phyloP scores from a whole-genome alignment of 2,888 invertebrate species.

The Apodemia hepburni region DNA sequence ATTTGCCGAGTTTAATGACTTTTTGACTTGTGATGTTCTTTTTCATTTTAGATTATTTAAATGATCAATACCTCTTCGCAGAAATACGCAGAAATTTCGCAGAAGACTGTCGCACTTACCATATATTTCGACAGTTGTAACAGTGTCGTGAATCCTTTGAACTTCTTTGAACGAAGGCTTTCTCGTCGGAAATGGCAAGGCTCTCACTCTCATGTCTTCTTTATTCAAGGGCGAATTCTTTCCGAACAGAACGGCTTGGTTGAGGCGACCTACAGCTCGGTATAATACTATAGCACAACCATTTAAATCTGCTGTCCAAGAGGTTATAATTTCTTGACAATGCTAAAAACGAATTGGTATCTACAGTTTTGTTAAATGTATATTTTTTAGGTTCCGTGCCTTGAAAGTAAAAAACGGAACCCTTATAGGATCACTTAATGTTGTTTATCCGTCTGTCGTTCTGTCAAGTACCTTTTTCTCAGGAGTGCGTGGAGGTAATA shows the following conservation, averaged over 20 bases:
- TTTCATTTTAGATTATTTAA: too few species aligned
- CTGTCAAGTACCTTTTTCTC: too few species aligned
- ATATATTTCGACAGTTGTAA: conserved; percentile 84
- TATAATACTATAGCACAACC: conserved; percentile 87
- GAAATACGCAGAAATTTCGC: too few species aligned
- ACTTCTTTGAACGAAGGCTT: conserved; percentile 91
- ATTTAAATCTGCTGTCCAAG: conserved; percentile 84
- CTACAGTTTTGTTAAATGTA: too few species aligned
- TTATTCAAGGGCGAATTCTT: conserved; percentile 84
- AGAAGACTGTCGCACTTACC: conserved; percentile 63
- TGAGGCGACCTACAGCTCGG: conserved; percentile 86
- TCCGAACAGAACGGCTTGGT: conserved; percentile 87
- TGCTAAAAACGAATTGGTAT: conserved; percentile 76
- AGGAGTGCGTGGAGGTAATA: too few species aligned
- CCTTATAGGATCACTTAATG: too few species aligned
- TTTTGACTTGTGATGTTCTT: too few species aligned
- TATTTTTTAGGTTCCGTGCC: too few species aligned
- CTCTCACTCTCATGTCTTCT: conserved; percentile 82
- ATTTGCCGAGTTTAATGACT: too few species aligned
- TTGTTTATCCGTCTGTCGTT: too few species aligned
- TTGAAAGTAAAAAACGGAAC: too few species aligned
- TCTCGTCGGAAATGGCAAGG: conserved; percentile 90
- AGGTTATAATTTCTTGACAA: conserved; percentile 84
- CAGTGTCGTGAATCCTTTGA: conserved; percentile 84
- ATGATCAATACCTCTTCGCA: too few species aligned